A percentile compares a stretch with the other conserved stretches of the same genome.
Evolutionary conservation across 2,797 vertebrate genomes (phyloP).

Genomic region (Momotus momota): DNA sequence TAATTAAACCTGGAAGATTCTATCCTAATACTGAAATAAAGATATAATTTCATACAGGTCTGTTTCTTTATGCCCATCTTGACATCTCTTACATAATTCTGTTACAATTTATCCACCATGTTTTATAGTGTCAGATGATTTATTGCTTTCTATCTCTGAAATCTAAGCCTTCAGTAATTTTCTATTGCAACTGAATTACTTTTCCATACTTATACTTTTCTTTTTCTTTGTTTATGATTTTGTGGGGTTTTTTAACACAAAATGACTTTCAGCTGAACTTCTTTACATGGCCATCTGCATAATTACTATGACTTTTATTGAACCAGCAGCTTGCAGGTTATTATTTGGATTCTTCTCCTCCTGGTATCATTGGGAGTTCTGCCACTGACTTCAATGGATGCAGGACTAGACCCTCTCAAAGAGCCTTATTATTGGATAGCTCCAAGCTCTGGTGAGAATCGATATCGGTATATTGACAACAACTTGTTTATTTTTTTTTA

Average conservation of each 20-base stretch:
- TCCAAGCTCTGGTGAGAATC: not conserved
- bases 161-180: not conserved
- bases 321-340: conserved; percentile 29
- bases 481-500: not conserved
- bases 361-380: conserved; percentile 1
- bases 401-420: not conserved
- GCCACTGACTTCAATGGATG: not conserved
- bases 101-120: not conserved
- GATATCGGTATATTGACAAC: not conserved
- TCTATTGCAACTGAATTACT: not conserved
- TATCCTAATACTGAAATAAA: not conserved
- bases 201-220: not conserved
- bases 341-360: not conserved
- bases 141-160: not conserved
- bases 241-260: not conserved
- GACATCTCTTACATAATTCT: not conserved
- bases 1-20: conserved; percentile 31
- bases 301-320: conserved; percentile 3
- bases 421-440: not conserved
- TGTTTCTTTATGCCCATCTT: not conserved
- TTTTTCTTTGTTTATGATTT: not conserved
- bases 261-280: not conserved
- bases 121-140: not conserved
- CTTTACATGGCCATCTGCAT: not conserved
- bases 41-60: not conserved